Base-by-base conservation (phyloP, 2,888 invertebrate genomes). In the Perdita meconis region DNA sequence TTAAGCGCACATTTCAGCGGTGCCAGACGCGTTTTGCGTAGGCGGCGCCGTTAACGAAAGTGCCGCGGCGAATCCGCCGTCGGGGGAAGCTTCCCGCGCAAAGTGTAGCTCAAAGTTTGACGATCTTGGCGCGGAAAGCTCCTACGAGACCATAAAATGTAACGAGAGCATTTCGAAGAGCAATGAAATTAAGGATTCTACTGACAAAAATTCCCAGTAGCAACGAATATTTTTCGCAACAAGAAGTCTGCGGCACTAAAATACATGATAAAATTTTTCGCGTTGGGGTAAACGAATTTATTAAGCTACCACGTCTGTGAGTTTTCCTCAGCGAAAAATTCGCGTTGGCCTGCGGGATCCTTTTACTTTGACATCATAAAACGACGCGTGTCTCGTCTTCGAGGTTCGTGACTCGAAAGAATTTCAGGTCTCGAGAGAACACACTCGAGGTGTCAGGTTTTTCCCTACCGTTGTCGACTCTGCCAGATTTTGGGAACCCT, bases 321-420 rank as follows among this genome's bases (percentile, higher is more conserved):
- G n/a, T n/a, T n/a, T n/a, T n/a, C n/a, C n/a, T n/a, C n/a, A n/a
- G n/a, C n/a, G n/a, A n/a, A n/a, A n/a, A n/a, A n/a, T n/a, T n/a
- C n/a, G n/a, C n/a, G n/a, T n/a, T n/a, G n/a, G n/a, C n/a, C n/a
- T n/a, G n/a, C n/a, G n/a, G n/a, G n/a, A n/a, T n/a, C n/a, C 24
- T 56, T 36, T 36, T 4, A 5, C 1, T 26, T 24, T 6, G 16
- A 42, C 8, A n/a, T 24, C n/a, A 24, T 16, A 8, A 13, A 3
- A 13, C 47, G 30, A 13, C 12, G 22, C 56, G 30, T 4, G 38
- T 47, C 22, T 5, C 36, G 19, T 36, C 44, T 60, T 13, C 26
- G 12, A 12, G 30, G 24, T 57, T 24, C 71, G 71, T 65, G 65
- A 71, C 65, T 16, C 51, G 40, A 24, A 42, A 65, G 71, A 59